phyloP scores from a whole-genome alignment of 64 coral and sea anemone genomes.

The Pocillopora verrucosa region DNA sequence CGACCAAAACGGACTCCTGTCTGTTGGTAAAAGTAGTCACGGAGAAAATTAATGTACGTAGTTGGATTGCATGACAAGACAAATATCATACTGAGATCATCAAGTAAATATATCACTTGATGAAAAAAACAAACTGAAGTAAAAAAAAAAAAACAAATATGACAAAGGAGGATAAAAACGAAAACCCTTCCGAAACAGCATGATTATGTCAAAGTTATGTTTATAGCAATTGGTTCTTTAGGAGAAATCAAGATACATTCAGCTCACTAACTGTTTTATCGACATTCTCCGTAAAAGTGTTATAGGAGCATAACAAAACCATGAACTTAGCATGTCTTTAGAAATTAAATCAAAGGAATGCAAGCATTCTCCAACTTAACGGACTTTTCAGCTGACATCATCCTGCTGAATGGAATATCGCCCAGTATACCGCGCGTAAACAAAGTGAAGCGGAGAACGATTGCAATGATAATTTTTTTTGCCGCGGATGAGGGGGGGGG shows the following conservation, averaged over 20 bases:
- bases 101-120: neutral
- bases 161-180: neutral
- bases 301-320: neutral
- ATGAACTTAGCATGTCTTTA: constrained; percentile 8
- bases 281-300: constrained; percentile 13
- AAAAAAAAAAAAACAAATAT: neutral
- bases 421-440: neutral
- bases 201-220: no score
- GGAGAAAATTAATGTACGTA: constrained; percentile 1
- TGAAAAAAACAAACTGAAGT: neutral
- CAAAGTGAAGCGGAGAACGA: neutral
- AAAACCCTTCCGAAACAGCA: no score
- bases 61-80: constrained; percentile 9
- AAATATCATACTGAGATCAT: neutral
- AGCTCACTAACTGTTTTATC: neutral
- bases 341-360: neutral
- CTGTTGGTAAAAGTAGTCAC: constrained; percentile 16
- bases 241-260: neutral
- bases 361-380: neutral
- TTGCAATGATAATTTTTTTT: neutral
- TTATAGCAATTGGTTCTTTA: neutral
- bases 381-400: constrained; percentile 41
- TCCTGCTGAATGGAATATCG: neutral
- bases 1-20: neutral
- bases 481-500: neutral